Evolutionary conservation across 2,797 vertebrate species (phyloP), one percentile per base, ranked within the genome.

Genomic region (Tarsius wallacei): DNA sequence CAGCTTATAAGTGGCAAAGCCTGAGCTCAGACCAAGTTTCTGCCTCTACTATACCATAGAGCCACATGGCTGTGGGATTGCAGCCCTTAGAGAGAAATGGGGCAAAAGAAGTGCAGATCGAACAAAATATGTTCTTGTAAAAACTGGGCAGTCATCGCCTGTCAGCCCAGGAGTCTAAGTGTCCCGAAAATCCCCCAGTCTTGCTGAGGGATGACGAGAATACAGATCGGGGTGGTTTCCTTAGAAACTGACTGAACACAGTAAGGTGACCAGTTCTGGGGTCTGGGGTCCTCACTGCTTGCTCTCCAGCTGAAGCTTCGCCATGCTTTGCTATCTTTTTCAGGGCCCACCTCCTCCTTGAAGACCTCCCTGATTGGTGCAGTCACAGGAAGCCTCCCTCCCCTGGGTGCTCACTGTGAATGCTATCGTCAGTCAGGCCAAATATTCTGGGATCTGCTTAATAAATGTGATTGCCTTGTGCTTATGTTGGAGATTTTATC

Each of bases 161-260:
- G 51, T 47, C 84, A 28, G 90, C 61, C 63, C 61, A 13, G 33
- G 91, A 68, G 12, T 87, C 86, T 71, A 64, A 74, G 83, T 89
- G 87, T 16, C 83, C 59, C 81, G 26, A 42, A 94, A 71, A 87
- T 63, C 76, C 24, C 77, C 88, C 59, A 26, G 83, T 76, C 57
- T 76, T 91, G 51, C 76, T 7, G 87, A 57, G 73, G 74, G 28
- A 55, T 68, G 89, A 93, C 83, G 64, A 91, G 83, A 89, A 80
- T 91, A 90, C 73, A 96, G 91, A 93, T 85, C 51, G 78, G 47
- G 26, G 49, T 22, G 68, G 93, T 96, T 94, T 94, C 96, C 91
- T 93, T 92, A 93, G 85, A 90, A 93, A 93, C 80, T 2, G 91
- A 74, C 47, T 17, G 66, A 88, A 87, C 68, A 15, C 31, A 13